Percentiles rank a stretch among this genome's conserved stretches.
Conservation (phyloP, 2,888 invertebrate species). For the Sialis fuliginosa region DNA sequence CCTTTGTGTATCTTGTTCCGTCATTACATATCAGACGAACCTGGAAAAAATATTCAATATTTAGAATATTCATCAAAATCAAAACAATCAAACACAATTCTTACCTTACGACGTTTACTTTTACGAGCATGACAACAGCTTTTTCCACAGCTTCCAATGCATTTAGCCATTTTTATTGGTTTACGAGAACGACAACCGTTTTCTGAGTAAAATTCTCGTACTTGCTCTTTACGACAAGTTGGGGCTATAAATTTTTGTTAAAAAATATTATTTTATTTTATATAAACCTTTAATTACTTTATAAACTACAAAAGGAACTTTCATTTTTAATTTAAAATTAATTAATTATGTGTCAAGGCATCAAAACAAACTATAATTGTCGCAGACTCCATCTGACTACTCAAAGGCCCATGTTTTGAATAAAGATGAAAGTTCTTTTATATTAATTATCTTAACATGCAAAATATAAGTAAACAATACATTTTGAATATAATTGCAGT, state of each 20-base stretch:
- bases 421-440: too few species aligned
- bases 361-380: too few species aligned
- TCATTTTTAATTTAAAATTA: neutral
- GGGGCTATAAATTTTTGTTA: constrained; percentile 34
- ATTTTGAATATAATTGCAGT: too few species aligned
- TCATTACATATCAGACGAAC: constrained; percentile 82
- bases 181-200: constrained; percentile 82
- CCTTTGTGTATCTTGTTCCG: constrained; percentile 86
- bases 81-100: constrained; percentile 7
- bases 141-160: constrained; percentile 62
- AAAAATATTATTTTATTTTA: neutral
- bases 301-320: neutral
- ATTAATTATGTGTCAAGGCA: too few species aligned
- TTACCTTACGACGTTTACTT: constrained; percentile 82
- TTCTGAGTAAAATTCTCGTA: constrained; percentile 77
- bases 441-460: too few species aligned
- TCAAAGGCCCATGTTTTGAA: too few species aligned
- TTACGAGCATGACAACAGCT: constrained; percentile 83
- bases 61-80: neutral
- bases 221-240: constrained; percentile 75
- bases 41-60: constrained; percentile 25
- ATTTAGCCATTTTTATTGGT: constrained; percentile 78
- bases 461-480: too few species aligned
- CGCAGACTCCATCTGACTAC: too few species aligned
- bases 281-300: neutral